Base-by-base conservation (phyloP, 1,140 invertebrate genomes). In the Diploscapter pachys region DNA sequence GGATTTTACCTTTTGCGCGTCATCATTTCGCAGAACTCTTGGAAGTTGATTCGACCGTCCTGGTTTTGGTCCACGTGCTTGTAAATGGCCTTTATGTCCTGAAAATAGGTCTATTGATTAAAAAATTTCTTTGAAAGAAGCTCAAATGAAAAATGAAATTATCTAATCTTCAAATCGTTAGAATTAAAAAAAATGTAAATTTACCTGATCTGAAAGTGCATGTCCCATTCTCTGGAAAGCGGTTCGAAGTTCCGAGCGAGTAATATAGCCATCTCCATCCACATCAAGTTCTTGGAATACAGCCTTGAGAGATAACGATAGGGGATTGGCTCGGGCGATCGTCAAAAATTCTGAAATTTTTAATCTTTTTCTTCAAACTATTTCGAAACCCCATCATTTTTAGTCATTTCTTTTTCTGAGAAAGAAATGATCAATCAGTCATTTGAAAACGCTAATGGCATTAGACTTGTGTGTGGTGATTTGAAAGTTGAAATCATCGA, bases 11-110 rank as follows among this genome's bases (percentile, higher is more conserved):
- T 79, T 65, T 80, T 79, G 49, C 82, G 64, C 52, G 82, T 83
- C 82, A 83, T 83, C 82, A 83, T 83, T 62, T 82, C 69, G 67
- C 81, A 83, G 67, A 83, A 83, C 74, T 83, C 82, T 75, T 80
- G 67, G 78, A 85, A 85, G 56, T 85, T 85, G 63, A 85, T 85
- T 76, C 85, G 85, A 64, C 83, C 83, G 71, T 85, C 83, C n/a
- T 81, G 76, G 70, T 85, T 85, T 55, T 78, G 71, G 65, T 85
- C 83, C n/a, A 83, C 83, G 66, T 85, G 83, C 64, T 82, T 83
- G 66, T 85, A 85, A 65, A 85, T 85, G 3, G 84, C 84, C 62
- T 85, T 85, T 63, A 85, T 85, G n/a, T 85, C 83, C 67, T 82
- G 31, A 1, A 31, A 31, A 31, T 31, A 31, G 31, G 1, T 31